Percentiles rank a stretch among this genome's conserved stretches.
phyloP scores from a whole-genome alignment of 2,797 vertebrate species.

The Decapterus maruadsi region DNA sequence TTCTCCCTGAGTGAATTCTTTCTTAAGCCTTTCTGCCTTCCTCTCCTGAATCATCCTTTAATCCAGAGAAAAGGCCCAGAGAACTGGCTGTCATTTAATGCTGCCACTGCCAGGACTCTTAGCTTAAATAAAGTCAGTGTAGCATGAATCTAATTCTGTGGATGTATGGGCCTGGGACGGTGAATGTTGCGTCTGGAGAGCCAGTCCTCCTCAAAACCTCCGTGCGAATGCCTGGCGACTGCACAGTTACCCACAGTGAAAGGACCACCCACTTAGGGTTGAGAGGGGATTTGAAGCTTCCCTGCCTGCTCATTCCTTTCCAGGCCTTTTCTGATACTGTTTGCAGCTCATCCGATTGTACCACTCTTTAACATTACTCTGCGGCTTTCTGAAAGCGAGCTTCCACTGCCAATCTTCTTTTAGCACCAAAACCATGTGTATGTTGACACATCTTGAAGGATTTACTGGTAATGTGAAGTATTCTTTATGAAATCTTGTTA shows the following conservation, averaged over 20 bases:
- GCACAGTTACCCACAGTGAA: constrained; percentile 88
- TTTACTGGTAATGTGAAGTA: constrained; percentile 49
- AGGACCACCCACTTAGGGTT: constrained; percentile 91
- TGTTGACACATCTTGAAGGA: constrained; percentile 63
- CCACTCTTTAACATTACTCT: constrained; percentile 69
- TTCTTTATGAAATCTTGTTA: constrained; percentile 64
- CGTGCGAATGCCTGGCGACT: constrained; percentile 87
- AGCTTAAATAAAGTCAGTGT: constrained; percentile 90
- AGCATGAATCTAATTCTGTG: constrained; percentile 90
- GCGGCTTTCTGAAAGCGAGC: constrained; percentile 63
- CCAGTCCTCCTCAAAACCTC: constrained; percentile 82
- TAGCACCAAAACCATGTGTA: constrained; percentile 40
- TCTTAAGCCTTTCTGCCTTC: constrained; percentile 83
- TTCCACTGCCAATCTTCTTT: constrained; percentile 68
- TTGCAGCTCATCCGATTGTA: constrained; percentile 84
- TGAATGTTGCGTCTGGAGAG: constrained; percentile 87
- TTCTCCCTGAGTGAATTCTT: constrained; percentile 84
- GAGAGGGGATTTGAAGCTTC: constrained; percentile 87
- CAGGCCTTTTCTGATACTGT: constrained; percentile 80
- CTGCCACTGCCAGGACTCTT: constrained; percentile 83
- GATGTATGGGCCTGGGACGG: constrained; percentile 84
- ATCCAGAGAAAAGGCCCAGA: constrained; percentile 85
- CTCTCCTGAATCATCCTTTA: constrained; percentile 87
- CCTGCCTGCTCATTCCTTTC: constrained; percentile 85
- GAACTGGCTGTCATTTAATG: constrained; percentile 87